Base-by-base conservation (phyloP, 2,113 vertebrate genomes). In the Petrocephalus microphthalmus region DNA sequence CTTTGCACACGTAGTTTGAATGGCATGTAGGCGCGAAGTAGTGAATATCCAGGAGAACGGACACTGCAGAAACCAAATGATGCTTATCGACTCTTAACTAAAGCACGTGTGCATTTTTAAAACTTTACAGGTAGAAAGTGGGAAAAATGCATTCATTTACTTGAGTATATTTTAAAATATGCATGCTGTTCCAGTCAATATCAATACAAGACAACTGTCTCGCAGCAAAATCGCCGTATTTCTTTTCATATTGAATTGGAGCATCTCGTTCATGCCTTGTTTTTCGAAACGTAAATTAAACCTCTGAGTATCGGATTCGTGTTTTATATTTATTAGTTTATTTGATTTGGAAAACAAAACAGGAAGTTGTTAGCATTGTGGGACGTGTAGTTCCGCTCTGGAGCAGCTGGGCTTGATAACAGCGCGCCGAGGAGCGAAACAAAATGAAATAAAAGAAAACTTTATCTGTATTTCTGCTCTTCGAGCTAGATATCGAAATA, bases 361-460 rank as follows among this genome's bases (percentile, higher is more conserved):
- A 94, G 95, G 96, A 96, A 96, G 96, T 95, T 71, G 94, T 94
- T 94, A 95, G 96, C 96, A 95, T 96, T 97, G 96, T 96, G 96
- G 96, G 96, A 96, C 92, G 96, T 97, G 97, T 96, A 97, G 96
- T 97, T 96, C 95, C 95, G 95, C 92, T 91, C 91, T 91, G 91
- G 95, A 94, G 95, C 96, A 95, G 93, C 92, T 89, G 92, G 89
- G 91, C 90, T 93, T 91, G 89, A 92, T 92, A 93, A 93, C 91
- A 93, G 90, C 92, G 93, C 92, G 90, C 89, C 93, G 91, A 93
- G 93, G 91, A 95, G 93, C 92, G 92, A 95, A 95, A 95, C 91
- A 94, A 93, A 92, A 94, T 90, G 90, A 94, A 94, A 90, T 89
- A 91, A 86, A 60, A 52, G 3, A 0, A 60, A 93, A 94, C 10